These are phyloP conservation scores for Marmota flaviventris DNA, from an alignment of 2,113 vertebrate genomes.

Conservation along the genomic window DNA sequence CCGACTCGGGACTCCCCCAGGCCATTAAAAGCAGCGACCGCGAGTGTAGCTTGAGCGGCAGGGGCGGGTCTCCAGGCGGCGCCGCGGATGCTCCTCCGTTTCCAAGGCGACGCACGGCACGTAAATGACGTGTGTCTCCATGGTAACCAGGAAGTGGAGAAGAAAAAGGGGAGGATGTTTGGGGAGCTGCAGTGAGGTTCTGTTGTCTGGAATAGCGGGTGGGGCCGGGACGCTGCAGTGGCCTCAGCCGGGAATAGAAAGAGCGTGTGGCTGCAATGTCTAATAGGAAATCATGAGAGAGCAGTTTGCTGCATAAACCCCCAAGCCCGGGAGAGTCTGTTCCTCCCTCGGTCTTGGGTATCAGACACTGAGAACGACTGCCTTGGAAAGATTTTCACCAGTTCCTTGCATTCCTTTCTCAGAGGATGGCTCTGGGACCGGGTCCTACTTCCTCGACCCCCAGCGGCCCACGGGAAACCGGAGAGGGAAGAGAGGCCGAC, in stretches of 20 bases:
- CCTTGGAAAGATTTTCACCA: background rate
- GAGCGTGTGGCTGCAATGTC: background rate
- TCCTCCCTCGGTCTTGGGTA: background rate
- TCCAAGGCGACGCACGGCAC: constrained; percentile 83
- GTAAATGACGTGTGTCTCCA: constrained; percentile 82
- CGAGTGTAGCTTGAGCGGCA: constrained; percentile 53
- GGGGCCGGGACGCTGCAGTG: constrained; percentile 51
- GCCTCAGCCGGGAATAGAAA: background rate
- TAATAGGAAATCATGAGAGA: background rate
- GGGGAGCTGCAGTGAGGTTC: constrained; percentile 56
- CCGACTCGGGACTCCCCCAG: constrained; percentile 43
- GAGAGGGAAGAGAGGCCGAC: background rate
- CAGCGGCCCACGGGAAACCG: background rate
- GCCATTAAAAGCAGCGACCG: constrained; percentile 57
- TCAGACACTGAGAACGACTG: background rate
- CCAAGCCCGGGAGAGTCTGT: background rate
- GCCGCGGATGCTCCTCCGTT: constrained; percentile 78
- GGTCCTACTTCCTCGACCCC: background rate
- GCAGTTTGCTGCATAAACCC: constrained; percentile 24
- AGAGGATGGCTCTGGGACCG: background rate
- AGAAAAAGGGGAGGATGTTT: background rate
- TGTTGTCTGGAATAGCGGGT: background rate
- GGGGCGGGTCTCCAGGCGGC: constrained; percentile 60
- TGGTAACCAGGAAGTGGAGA: constrained; percentile 76
- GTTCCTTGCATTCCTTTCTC: background rate